phyloP scores from a whole-genome alignment of 2,797 vertebrate species.

The Monodelphis domestica region DNA sequence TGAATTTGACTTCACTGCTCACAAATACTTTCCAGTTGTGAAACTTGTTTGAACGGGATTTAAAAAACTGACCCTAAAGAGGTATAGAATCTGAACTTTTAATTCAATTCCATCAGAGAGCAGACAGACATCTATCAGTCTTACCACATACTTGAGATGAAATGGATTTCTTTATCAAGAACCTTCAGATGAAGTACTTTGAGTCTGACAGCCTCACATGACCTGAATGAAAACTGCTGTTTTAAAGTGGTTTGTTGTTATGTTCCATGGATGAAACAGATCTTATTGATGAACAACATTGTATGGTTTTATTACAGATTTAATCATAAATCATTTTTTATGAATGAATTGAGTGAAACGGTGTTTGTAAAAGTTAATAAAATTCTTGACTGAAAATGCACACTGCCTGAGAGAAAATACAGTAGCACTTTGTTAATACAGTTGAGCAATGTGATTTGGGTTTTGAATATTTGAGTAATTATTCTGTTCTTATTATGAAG shows the following conservation, averaged over 20 bases:
- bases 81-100: slow-evolving; percentile 47
- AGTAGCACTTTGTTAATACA: slow-evolving; percentile 4
- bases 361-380: slow-evolving; percentile 76
- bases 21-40: slow-evolving; percentile 98
- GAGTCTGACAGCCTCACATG: slow-evolving; percentile 68
- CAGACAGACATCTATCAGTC: slow-evolving; percentile 42
- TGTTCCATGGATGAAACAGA: slow-evolving; percentile 70
- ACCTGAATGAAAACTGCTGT: slow-evolving; percentile 81
- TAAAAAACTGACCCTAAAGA: slow-evolving; percentile 33
- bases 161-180: slow-evolving; percentile 60
- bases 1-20: slow-evolving; percentile 98
- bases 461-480: slow-evolving; percentile 21
- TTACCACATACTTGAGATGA: slow-evolving; percentile 51
- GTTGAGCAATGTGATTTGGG: slow-evolving; percentile 19
- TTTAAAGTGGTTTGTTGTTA: slow-evolving; percentile 83
- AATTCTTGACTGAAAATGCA: slow-evolving; percentile 66
- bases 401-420: slow-evolving; percentile 49
- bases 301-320: slow-evolving; percentile 77
- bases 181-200: slow-evolving; percentile 70
- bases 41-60: slow-evolving; percentile 90
- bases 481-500: neutral
- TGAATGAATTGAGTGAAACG: slow-evolving; percentile 69
- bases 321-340: slow-evolving; percentile 76
- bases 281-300: slow-evolving; percentile 75
- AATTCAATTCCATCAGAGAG: slow-evolving; percentile 55